These are phyloP conservation scores for Stichopus horrens DNA, from an alignment of 53 echinoderm and acorn worm species.

Conservation along the genomic window DNA sequence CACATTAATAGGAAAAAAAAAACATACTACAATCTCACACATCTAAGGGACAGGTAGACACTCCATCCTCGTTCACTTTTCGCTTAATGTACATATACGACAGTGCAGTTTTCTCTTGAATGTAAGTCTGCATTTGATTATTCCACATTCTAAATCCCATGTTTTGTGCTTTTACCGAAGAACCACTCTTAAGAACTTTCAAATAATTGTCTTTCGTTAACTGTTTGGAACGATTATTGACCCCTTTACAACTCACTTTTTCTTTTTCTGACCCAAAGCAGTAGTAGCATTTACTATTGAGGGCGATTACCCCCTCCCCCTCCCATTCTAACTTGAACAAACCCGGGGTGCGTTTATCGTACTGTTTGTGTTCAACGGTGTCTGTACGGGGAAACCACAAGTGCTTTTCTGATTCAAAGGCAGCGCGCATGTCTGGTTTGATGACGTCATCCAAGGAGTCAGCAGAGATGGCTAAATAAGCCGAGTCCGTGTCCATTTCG, in stretches of 20 bases:
- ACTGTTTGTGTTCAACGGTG: conserved; percentile 13
- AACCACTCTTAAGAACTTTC: conserved; percentile 14
- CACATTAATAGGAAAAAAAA: too few relatives aligned
- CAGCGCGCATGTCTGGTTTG: conserved; percentile 25
- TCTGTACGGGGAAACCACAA: conserved; percentile 50
- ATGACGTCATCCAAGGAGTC: conserved; percentile 43
- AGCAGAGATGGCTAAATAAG: conserved; percentile 50
- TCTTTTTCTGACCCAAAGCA: conserved; percentile 42
- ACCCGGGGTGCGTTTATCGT: conserved; percentile 51
- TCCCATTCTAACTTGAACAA: conserved; percentile 53
- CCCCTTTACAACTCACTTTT: conserved; percentile 72
- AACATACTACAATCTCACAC: background rate
- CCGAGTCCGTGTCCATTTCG: conserved; percentile 64
- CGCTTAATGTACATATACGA: conserved; percentile 30
- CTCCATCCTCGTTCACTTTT: conserved; percentile 1
- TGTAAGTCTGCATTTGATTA: conserved; percentile 38
- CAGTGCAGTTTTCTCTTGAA: conserved; percentile 5
- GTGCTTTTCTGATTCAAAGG: conserved; percentile 45
- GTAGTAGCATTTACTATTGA: conserved; percentile 58
- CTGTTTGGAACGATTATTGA: conserved; percentile 49
- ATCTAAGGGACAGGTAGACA: conserved; percentile 21
- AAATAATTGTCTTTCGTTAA: conserved; percentile 45
- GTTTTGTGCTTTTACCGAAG: background rate
- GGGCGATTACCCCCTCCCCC: conserved; percentile 45
- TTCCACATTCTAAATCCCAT: background rate